Evolutionary conservation across 2,113 vertebrate species (phyloP).

Genomic region (Onychorhynchus coronatus): DNA sequence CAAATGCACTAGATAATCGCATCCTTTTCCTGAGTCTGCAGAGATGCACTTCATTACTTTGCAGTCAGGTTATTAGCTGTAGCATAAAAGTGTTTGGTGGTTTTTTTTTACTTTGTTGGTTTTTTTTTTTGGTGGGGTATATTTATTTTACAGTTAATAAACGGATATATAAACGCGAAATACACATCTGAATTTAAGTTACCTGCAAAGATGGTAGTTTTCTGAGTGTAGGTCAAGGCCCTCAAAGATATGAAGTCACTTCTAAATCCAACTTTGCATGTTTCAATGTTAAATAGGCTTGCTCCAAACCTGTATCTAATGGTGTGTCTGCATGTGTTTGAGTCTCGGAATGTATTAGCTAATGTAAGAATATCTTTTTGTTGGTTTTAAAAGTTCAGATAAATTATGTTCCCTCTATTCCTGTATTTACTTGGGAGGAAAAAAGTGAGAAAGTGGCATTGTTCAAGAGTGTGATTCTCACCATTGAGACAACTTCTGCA

Average conservation of each 20-base stretch:
- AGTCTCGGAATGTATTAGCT: neutral
- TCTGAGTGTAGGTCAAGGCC: neutral
- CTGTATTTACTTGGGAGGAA: neutral
- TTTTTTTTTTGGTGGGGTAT: neutral
- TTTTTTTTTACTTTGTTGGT: neutral
- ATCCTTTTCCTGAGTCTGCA: neutral
- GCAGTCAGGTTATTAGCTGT: neutral
- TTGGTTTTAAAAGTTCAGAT: neutral
- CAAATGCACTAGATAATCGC: neutral
- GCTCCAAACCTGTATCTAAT: neutral
- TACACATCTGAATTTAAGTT: neutral
- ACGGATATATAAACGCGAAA: neutral
- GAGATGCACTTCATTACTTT: neutral
- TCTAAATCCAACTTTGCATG: neutral
- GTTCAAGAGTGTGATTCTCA: neutral
- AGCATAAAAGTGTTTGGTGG: neutral
- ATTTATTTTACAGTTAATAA: neutral
- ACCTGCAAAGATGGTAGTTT: neutral
- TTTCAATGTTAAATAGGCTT: neutral
- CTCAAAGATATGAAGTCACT: neutral
- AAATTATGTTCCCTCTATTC: neutral
- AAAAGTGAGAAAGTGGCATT: neutral
- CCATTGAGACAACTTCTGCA: neutral
- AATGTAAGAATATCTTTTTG: neutral
- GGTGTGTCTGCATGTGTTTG: neutral